Evolutionary conservation across 2,113 vertebrate species (phyloP), one percentile per base, ranked within the genome.

Genomic region (Cnemophilus loriae): DNA sequence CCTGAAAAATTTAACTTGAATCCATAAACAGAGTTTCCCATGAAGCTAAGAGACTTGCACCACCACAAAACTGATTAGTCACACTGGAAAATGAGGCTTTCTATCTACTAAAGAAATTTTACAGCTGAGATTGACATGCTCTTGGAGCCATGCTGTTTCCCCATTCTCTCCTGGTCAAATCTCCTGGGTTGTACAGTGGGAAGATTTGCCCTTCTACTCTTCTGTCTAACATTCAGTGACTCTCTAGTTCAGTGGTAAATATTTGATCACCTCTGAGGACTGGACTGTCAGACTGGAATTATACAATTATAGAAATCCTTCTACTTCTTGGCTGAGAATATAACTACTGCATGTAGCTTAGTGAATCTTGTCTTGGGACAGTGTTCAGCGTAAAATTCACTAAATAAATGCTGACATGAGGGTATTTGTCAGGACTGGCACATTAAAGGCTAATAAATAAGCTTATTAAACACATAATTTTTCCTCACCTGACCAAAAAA

Each of bases 11-110:
- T 86, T 74, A 73, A 42, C 59, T 88, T 53, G 46, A 80, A 80
- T 88, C 55, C 76, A 50, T 32, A 93, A 93, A 83, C 23, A 92
- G 55, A 63, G 39, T 71, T 90, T 88, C 50, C 33, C 4, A 0
- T 84, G 71, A 88, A 93, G 68, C 68, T 35, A 92, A 71, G 47
- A 75, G 78, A 83, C 82, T 94, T 88, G 19, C 84, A 85, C 46
- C 7, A 0, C 63, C 74, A 74, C 55, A 77, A 93, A 96, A 83
- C 42, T 94, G 39, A 89, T 96, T 93, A 90, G 74, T 89, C 84
- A 83, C 50, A 83, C 59, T 94, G 42, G 67, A 87, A 95, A 95
- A 91, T 59, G 60, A 82, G 67, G 78, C 37, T 69, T 89, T 85
- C 89, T 46, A 55, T 39, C 26, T 50, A 85, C 41, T 69, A 73